Percentiles rank a stretch among this genome's conserved stretches.
Evolutionary conservation across 2,888 invertebrate genomes (phyloP).

Genomic region (Sussaba pulchella): DNA sequence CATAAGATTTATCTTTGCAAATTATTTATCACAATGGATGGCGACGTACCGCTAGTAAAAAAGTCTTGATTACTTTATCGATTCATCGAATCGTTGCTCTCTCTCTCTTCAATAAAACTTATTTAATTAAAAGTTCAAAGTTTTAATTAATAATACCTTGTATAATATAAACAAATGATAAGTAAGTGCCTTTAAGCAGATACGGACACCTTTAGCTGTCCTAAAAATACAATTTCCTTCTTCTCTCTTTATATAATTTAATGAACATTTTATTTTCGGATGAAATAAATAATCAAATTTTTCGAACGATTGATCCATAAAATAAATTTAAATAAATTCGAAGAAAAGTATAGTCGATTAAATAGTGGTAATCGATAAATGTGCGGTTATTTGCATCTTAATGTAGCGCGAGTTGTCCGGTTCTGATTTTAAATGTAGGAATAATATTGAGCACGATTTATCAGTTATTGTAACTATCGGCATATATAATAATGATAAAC

Average conservation of each 20-base stretch:
- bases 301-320: neutral
- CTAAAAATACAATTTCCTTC: neutral
- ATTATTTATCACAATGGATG: slow-evolving; percentile 66
- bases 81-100: slow-evolving; percentile 64
- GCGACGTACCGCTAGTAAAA: slow-evolving; percentile 60
- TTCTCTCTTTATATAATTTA: neutral
- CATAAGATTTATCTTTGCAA: slow-evolving; percentile 57
- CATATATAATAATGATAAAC: no score
- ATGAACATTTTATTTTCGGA: neutral
- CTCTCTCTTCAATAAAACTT: slow-evolving; percentile 15
- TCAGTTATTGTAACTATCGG: no score
- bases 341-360: no score
- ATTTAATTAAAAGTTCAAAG: neutral
- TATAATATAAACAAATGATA: slow-evolving; percentile 42
- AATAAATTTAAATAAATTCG: no score
- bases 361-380: neutral
- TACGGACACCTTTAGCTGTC: neutral
- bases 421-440: neutral
- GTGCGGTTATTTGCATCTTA: neutral
- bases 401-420: neutral
- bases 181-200: neutral
- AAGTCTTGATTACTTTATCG: slow-evolving; percentile 62
- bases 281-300: neutral
- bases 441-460: no score
- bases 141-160: slow-evolving; percentile 36